Evolutionary conservation across 2,888 invertebrate species (phyloP).

Genomic region (Steromphala cineraria): DNA sequence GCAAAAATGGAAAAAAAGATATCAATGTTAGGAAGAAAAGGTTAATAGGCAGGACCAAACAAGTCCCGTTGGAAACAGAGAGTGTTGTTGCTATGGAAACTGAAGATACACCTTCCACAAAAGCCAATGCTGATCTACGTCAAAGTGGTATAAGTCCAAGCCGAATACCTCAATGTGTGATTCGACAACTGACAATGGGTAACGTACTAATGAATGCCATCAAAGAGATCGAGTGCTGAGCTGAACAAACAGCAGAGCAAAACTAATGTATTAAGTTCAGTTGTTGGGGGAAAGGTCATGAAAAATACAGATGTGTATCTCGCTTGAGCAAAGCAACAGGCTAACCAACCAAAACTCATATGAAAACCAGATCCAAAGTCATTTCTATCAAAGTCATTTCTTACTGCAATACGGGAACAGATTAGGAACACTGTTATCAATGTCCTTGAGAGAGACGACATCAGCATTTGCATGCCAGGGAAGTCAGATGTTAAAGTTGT

Average conservation of each 20-base stretch:
- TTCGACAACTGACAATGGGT: neutral
- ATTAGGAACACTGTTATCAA: neutral
- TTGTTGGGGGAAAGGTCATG: neutral
- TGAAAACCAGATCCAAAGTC: neutral
- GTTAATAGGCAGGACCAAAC: too few species aligned
- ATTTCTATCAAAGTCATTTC: neutral
- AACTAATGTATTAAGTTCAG: neutral
- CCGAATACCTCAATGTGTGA: neutral
- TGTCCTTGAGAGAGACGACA: neutral
- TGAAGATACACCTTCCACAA: neutral
- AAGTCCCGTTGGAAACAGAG: too few species aligned
- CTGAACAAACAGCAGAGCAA: neutral
- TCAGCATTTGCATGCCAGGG: neutral
- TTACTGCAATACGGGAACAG: neutral
- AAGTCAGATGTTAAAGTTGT: neutral
- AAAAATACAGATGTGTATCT: neutral
- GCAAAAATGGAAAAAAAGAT: neutral
- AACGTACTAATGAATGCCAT: neutral
- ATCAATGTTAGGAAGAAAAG: neutral
- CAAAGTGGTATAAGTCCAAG: neutral
- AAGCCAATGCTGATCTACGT: neutral
- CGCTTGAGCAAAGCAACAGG: neutral
- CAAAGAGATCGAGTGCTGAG: neutral
- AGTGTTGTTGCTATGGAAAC: neutral
- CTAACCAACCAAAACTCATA: neutral